Evolutionary conservation across 37 sponge, comb jelly and placozoan species (phyloP).

Genomic region (Theonella swinhoei): DNA sequence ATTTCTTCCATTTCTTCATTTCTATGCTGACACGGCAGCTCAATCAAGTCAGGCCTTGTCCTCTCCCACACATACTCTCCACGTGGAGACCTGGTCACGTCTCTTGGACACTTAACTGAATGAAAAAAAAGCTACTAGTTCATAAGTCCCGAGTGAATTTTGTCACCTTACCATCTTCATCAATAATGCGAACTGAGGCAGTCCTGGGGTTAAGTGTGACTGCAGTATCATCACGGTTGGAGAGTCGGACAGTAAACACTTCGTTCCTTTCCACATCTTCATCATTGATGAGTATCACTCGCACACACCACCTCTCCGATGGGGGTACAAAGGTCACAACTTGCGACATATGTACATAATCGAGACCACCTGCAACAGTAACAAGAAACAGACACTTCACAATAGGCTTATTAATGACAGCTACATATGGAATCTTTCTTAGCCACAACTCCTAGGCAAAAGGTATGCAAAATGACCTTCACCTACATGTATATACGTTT

Average conservation of each 20-base stretch:
- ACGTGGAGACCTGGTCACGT: background rate
- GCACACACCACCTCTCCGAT: background rate
- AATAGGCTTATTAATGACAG: background rate
- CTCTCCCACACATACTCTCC: conserved; percentile 34
- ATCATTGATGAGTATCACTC: background rate
- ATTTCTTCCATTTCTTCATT: too few relatives aligned
- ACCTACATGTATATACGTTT: background rate
- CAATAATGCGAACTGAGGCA: conserved; percentile 18
- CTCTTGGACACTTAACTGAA: conserved; percentile 28
- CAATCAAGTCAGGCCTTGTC: background rate
- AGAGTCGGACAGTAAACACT: background rate
- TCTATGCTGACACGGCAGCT: conserved; percentile 6
- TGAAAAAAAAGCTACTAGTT: background rate
- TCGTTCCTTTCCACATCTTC: conserved; percentile 20
- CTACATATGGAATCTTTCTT: background rate
- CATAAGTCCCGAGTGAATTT: background rate
- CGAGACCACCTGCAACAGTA: background rate
- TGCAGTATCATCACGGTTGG: background rate
- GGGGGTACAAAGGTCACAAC: conserved; percentile 13
- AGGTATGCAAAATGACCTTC: background rate
- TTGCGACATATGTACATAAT: background rate
- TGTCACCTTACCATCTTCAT: conserved; percentile 29
- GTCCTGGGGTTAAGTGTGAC: background rate
- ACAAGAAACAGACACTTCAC: background rate
- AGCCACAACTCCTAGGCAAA: background rate